Base-by-base conservation (phyloP, 2,888 invertebrate species). In the Eristalinus aeneus region DNA sequence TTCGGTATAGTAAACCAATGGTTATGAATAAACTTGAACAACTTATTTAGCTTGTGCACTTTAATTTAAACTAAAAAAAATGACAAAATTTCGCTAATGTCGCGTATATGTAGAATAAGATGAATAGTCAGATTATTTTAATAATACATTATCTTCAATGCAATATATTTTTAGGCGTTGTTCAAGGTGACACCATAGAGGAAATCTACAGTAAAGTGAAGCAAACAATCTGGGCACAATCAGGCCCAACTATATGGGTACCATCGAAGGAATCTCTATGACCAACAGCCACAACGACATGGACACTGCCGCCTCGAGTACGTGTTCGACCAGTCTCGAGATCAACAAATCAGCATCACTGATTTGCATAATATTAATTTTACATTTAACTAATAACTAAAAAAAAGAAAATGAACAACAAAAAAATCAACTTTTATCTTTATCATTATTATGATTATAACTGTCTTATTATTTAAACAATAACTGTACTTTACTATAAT, bases 241-340 rank as follows among this genome's bases (percentile, higher is more conserved):
- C 98, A 89, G 98, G 98, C 88, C 98, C 98, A 91, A 95, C 95
- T 90, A 98, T 99, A 93, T 99, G 99, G 99, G 97, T 99, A 90
- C 98, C 98, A 89, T 96, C 98, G 88, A 98, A 98, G 92, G 98
- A 99, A 93, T 96, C 97, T 93, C 96, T 97, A 95, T 97, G 96
- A 96, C 95, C 94, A 93, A 93, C 94, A 93, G 91, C 93, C 93
- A 90, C 93, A 88, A 92, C 92, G 89, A 93, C 93, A 91, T 94
- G 94, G 94, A 94, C 94, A 92, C 91, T 94, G 91, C 94, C 94
- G 90, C 93, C 93, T 91, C 93, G 94, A 90, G 91, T 93, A 89
- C 92, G 92, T 90, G 92, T 92, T 89, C 91, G 92, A 90, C 93
- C 92, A 88, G 92, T 93, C 88, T 92, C 93, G 90, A 92, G 93